A percentile compares a stretch with the other conserved stretches of the same genome.
These are phyloP conservation scores for Astreopora myriophthalma DNA, from an alignment of 64 coral and sea anemone species.

Conservation along the genomic window DNA sequence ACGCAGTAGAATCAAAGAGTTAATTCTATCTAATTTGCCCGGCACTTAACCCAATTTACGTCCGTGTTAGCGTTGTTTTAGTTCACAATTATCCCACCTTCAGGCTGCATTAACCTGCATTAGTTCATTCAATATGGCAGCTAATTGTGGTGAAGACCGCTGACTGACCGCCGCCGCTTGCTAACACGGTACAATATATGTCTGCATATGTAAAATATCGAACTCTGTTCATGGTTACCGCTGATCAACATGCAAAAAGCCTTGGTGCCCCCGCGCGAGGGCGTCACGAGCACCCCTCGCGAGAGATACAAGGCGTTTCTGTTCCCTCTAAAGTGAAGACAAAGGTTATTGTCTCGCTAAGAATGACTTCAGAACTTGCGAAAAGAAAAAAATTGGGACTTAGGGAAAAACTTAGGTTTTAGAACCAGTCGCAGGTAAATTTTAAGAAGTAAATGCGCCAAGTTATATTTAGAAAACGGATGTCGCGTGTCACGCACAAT, in stretches of 20 bases:
- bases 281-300: neutral
- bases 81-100: neutral
- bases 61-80: neutral
- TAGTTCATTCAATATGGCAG: conserved; percentile 16
- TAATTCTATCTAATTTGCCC: neutral
- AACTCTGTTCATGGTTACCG: neutral
- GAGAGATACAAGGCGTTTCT: neutral
- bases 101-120: neutral
- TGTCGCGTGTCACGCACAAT: neutral
- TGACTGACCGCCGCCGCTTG: neutral
- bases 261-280: neutral
- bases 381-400: too few species aligned
- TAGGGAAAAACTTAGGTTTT: too few species aligned
- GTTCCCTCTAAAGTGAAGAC: neutral
- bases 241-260: neutral
- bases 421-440: too few species aligned
- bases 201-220: neutral
- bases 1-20: neutral
- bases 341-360: neutral
- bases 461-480: too few species aligned
- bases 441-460: too few species aligned
- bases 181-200: neutral
- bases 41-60: neutral
- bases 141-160: neutral
- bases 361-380: neutral